Evolutionary conservation across 1,140 invertebrate genomes (phyloP).

Genomic region (Lasioglossum baleicum): DNA sequence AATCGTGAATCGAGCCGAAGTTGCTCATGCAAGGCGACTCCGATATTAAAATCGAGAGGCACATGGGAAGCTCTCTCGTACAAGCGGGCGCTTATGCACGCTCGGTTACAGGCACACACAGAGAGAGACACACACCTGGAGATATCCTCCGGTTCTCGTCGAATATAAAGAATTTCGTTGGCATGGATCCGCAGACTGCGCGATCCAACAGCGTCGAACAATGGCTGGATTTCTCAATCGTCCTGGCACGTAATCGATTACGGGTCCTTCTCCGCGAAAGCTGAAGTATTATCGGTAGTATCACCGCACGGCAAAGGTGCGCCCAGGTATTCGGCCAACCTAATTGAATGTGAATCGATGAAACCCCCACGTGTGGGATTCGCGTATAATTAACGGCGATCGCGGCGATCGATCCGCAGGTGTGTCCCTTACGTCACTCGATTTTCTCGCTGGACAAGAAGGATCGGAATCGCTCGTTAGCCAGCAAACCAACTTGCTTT

Average conservation of each 20-base stretch:
- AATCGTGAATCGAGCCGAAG: not conserved
- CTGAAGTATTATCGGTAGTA: constrained; percentile 51
- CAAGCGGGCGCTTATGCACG: not conserved
- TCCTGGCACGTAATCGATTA: constrained; percentile 53
- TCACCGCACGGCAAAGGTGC: constrained; percentile 37
- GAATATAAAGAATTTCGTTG: constrained; percentile 19
- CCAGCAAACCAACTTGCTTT: not conserved
- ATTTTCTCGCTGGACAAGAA: constrained; percentile 32
- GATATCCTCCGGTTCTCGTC: constrained; percentile 33
- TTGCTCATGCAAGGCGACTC: not conserved
- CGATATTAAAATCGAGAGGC: constrained; percentile 1
- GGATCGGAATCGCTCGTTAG: constrained; percentile 25
- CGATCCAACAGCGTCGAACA: constrained; percentile 38
- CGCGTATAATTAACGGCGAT: constrained; percentile 60
- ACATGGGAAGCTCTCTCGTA: no score
- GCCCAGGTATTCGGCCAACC: constrained; percentile 39
- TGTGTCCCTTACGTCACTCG: constrained; percentile 17
- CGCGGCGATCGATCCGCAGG: constrained; percentile 25
- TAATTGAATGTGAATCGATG: constrained; percentile 57
- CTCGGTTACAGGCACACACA: not conserved
- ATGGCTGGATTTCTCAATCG: constrained; percentile 54
- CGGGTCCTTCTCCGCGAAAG: constrained; percentile 15
- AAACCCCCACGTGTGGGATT: constrained; percentile 50
- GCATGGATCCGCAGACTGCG: constrained; percentile 31
- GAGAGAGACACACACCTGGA: no score